Evolutionary conservation across 2,888 invertebrate species (phyloP), one percentile per base, ranked within the genome.

Genomic region (Trissoscelio sp.): DNA sequence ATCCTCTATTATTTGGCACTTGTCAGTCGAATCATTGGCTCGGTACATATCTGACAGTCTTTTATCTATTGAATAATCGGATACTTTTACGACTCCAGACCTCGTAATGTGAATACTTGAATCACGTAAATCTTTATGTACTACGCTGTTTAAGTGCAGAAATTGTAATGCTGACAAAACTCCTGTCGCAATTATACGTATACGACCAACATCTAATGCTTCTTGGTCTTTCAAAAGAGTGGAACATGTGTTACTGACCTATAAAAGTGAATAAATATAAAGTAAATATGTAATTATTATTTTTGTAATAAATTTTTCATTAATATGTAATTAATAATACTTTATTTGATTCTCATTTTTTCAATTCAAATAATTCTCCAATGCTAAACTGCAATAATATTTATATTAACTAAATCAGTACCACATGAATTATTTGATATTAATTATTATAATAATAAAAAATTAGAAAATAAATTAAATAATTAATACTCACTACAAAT

Each of bases 61-160:
- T 85, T 94, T 94, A 87, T 96, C 95, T 78, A 96, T 91, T 81
- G 95, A 94, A 85, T 94, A 96, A 85, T 96, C 95, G 2, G 94
- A 93, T 70, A 96, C 85, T 88, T 94, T 92, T 2, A 94, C 92
- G 24, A 89, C 85, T 39, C 94, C 96, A 69, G 91, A 91, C 57
- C 94, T 93, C 86, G 95, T 95, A 89, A 97, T 92, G 88, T 95
- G 95, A 67, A 97, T 94, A 83, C 95, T 95, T 16, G 95, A 94
- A 85, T 95, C 94, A 78, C 95, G 92, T n/a, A 98, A 92, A 91
- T 96, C 95, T 87, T 95, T 95, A 89, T 98, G 97, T 12, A 97
- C 94, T 0, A 97, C 94, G 83, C 96, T 95, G 81, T 95, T 95
- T 85, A 94, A 93, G 89, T 98, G 98, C 70, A 98, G 92, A 89